Base-by-base conservation (phyloP, 2,797 vertebrate species). In the Prionace glauca region DNA sequence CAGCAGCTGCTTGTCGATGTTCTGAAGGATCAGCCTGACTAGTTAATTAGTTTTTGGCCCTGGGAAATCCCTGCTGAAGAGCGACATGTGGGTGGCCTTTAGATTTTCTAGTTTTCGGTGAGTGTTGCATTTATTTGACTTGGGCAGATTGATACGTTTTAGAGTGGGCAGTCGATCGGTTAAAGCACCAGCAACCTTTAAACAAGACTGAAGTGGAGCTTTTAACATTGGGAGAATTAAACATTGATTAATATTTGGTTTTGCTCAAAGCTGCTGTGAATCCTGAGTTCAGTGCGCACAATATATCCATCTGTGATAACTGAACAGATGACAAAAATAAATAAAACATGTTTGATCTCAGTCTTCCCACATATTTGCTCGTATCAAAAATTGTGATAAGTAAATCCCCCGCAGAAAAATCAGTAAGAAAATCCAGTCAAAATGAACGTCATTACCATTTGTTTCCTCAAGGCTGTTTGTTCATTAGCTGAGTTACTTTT, bases 391-490 rank as follows among this genome's bases (percentile, higher is more conserved):
- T 11, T 67, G 2, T n/a, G 4, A 3, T 41, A 69, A 92, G 36
- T 67, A 69, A 69, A 91, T 36, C 4, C 26, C 60, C 60, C 26
- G 29, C 56, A 16, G 50, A 91, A 67, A 65, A 36, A 16, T 67
- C 32, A 7, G 14, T 18, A 69, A 26, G 20, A 92, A 69, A 92
- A 92, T 67, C 88, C 65, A 69, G 65, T 69, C 90, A 92, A 69
- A 92, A 69, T 92, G 90, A 69, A 69, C 24, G 32, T 67, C 32
- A 11, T 92, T 92, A 67, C 36, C 4, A 60, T 88, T n/a, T 92
- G 62, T 41, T 92, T 92, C n/a, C n/a, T 92, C 90, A 69, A 92
- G 90, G 65, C n/a, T 0, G 69, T 65, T 92, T 92, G n/a, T 36
- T 41, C n/a, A 67, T 41, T 69, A 69, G 65, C n/a, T 69, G n/a